Conservation (phyloP, 2,113 vertebrate genomes). For the Sturnira hondurensis region DNA sequence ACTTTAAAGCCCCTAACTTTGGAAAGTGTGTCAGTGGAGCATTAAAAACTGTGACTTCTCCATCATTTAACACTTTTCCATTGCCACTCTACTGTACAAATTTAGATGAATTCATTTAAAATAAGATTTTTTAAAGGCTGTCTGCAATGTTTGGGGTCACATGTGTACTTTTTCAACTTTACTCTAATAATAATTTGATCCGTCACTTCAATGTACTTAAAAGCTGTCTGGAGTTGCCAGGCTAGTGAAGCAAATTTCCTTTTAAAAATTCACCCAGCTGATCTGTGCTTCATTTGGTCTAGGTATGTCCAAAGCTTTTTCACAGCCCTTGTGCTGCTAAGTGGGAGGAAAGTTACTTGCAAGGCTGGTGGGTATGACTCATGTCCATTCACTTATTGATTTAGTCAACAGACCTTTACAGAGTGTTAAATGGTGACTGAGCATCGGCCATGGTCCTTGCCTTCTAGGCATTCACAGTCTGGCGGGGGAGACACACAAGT, state of each 20-base stretch:
- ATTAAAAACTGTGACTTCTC: constrained; percentile 22
- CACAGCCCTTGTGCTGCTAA: background rate
- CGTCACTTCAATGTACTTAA: constrained; percentile 22
- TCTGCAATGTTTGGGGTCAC: background rate
- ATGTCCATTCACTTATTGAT: background rate
- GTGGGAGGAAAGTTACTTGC: background rate
- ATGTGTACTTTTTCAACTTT: background rate
- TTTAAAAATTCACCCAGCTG: background rate
- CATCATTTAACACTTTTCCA: background rate
- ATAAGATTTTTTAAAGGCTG: background rate
- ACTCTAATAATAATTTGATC: background rate
- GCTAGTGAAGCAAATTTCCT: background rate
- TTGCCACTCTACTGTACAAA: constrained; percentile 2
- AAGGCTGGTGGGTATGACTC: background rate
- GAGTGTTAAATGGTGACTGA: background rate
- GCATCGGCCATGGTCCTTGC: background rate
- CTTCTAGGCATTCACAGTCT: background rate
- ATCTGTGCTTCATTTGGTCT: background rate
- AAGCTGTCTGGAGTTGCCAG: background rate
- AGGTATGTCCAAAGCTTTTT: background rate
- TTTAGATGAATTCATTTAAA: constrained; percentile 42
- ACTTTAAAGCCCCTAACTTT: background rate
- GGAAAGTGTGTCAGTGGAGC: background rate
- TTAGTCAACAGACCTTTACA: background rate
- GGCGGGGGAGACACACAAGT: background rate